Base-by-base conservation (phyloP, 2,797 vertebrate genomes). In the Ctenopoma multispine region DNA sequence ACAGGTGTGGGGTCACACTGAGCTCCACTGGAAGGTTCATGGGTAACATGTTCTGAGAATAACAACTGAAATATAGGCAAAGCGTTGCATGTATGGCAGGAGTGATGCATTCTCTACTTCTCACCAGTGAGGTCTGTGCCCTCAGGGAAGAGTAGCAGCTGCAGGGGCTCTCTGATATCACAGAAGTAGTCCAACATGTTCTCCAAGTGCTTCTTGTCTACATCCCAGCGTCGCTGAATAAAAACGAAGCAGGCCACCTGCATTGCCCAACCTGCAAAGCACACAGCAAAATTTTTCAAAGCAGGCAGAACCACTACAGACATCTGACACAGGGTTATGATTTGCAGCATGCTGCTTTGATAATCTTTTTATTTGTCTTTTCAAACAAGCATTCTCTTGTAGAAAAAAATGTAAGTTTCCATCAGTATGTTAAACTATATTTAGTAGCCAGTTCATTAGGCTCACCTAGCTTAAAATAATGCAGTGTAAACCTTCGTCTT, bases 41-140 rank as follows among this genome's bases (percentile, higher is more conserved):
- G 46, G 59, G 65, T 20, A 48, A 64, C 21, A 23, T 34, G 43
- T 64, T 74, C 47, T 48, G 17, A 74, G 64, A 70, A 44, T 12
- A 68, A 71, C 24, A 24, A 48, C 10, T 58, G 58, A 50, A 64
- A 63, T 55, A 40, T 56, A 23, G 70, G 53, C 5, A 66, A 46
- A 48, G 1, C 1, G 61, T 55, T 44, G 17, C 21, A 29, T 20
- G 63, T 65, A 60, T 57, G 58, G 41, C 67, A 12, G 24, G 27
- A 47, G 40, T 7, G 40, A 7, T 57, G 58, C 41, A 12, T n/a
- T 61, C 15, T 80, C 49, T 44, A 15, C 20, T 13, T 48, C 87
- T 93, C 90, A 99, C 98, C 97, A 68, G 98, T 99, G 69, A 99
- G 96, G 91, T 99, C 98, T 23, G 98, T 99, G 85, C 98, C 98